These are phyloP conservation scores for Orchesella flavescens DNA, from an alignment of 2,888 invertebrate genomes.

Conservation along the genomic window DNA sequence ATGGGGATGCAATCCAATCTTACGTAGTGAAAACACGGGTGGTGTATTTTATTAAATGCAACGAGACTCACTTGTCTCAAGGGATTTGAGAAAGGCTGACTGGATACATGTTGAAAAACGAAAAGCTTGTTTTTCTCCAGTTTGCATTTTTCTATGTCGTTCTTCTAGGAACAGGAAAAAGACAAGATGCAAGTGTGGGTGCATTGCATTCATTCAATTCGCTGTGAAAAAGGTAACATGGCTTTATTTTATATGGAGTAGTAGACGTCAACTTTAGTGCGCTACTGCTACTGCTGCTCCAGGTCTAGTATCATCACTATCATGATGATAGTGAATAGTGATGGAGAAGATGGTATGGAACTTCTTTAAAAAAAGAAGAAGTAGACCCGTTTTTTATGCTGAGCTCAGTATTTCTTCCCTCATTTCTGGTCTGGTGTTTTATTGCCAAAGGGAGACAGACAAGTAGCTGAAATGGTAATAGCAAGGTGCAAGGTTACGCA, in stretches of 20 bases:
- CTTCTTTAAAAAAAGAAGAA: too few relatives aligned
- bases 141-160: constrained; percentile 31
- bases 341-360: too few relatives aligned
- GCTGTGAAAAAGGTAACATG: background rate
- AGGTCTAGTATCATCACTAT: too few relatives aligned
- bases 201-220: background rate
- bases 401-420: background rate
- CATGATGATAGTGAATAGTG: too few relatives aligned
- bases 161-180: background rate
- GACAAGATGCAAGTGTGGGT: background rate
- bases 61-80: constrained; percentile 38
- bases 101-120: constrained; percentile 11
- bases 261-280: too few relatives aligned
- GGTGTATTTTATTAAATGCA: constrained; percentile 56
- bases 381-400: too few relatives aligned
- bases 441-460: constrained; percentile 25
- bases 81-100: constrained; percentile 36
- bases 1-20: background rate
- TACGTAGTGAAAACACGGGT: constrained; percentile 6
- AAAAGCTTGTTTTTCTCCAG: constrained; percentile 32
- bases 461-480: constrained; percentile 12
- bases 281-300: too few relatives aligned
- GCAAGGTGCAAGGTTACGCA: constrained; percentile 15
- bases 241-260: too few relatives aligned
- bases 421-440: constrained; percentile 7